Evolutionary conservation across 2,888 invertebrate species (phyloP), one percentile per base, ranked within the genome.

Genomic region (Drosophila kokeensis): DNA sequence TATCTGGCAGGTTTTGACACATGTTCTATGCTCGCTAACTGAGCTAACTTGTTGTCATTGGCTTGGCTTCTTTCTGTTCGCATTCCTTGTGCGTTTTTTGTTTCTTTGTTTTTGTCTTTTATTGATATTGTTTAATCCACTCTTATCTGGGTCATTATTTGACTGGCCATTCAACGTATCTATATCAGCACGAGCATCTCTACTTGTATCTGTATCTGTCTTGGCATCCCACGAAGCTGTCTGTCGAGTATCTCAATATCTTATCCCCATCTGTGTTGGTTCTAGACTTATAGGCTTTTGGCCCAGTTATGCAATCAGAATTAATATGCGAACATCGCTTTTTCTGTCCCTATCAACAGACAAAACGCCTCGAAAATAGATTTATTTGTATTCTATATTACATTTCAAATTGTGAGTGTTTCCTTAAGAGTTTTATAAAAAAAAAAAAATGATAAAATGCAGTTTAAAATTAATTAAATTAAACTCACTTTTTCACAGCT

Each of bases 81-180:
- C 62, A 59, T 70, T 67, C 32, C 21, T 18, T 8, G 13, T 13
- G 48, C 24, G 38, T 65, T 38, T 40, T 64, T 53, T 60, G 13
- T 50, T 29, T 34, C 27, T 42, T 55, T 21, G 27, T 45, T 60
- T 27, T n/a, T 59, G 13, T 27, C 42, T n/a, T 53, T 69, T 59
- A 67, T 76, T 80, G 71, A 74, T 62, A 70, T 71, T 79, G 82
- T 69, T 53, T 65, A 68, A 74, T 87, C 80, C 57, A 6, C 54
- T 67, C 75, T 84, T 87, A 87, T 83, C 83, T 83, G 62, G 82
- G 84, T 82, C 79, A 87, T 79, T 83, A 83, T 86, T 78, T 81
- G 83, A 65, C 69, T 81, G 79, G 52, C 55, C 86, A 64, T 61
- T 53, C 67, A 59, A 61, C 49, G 59, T 67, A 67, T 61, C 66